These are phyloP conservation scores for Pterocles burchelli DNA, from an alignment of 2,113 vertebrate genomes.

Conservation along the genomic window DNA sequence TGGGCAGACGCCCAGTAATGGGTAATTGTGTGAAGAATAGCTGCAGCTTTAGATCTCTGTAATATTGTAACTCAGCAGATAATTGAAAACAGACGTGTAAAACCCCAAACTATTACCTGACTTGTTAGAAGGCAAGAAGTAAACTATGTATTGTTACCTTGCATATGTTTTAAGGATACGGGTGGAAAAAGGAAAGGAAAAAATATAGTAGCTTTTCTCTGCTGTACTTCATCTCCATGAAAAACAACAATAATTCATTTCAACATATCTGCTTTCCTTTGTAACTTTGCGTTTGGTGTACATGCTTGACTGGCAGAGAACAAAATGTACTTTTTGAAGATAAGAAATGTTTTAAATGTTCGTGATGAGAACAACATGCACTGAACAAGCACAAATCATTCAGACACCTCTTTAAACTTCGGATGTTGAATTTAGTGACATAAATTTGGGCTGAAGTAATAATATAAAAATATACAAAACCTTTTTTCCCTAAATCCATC, in stretches of 20 bases:
- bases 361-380: constrained; percentile 65
- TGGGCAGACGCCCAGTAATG: not conserved
- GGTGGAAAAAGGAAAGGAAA: not conserved
- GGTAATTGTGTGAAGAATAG: not conserved
- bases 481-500: not conserved
- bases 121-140: not conserved
- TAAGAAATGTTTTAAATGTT: constrained; percentile 62
- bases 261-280: constrained; percentile 41
- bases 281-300: constrained; percentile 37
- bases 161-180: not conserved
- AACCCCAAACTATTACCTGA: not conserved
- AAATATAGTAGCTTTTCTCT: not conserved
- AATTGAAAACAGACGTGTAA: not conserved
- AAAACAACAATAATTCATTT: constrained; percentile 52
- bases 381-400: constrained; percentile 44
- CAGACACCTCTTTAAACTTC: constrained; percentile 3
- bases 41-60: not conserved
- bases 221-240: not conserved
- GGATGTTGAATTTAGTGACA: not conserved
- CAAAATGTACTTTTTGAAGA: constrained; percentile 71
- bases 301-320: constrained; percentile 65
- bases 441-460: not conserved
- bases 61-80: not conserved
- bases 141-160: not conserved
- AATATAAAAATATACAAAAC: not conserved